Evolutionary conservation across 1,140 invertebrate species (phyloP), one percentile per base, ranked within the genome.

Genomic region (Dreissena rostriformis): DNA sequence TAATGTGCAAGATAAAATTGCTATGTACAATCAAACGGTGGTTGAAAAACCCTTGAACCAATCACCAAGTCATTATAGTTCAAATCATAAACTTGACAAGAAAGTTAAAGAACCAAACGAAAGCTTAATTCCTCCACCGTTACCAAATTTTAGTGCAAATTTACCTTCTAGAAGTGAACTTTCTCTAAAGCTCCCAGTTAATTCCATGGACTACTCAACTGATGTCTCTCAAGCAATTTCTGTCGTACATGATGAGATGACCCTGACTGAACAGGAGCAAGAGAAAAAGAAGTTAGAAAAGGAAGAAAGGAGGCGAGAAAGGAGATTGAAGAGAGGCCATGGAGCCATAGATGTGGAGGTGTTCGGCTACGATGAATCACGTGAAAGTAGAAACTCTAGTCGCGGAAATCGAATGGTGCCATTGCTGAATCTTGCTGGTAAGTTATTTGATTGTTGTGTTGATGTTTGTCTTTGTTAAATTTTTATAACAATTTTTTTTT

Each of bases 341-440:
- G 84, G 76, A 49, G 83, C 76, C 26, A 85, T 85, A 55, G 84
- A 85, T 68, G 77, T 85, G 6, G 84, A 85, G 28, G 84, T 85
- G 61, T 85, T 85, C 80, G 76, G 84, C 24, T 80, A 75, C 70
- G 84, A 85, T 22, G 84, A 85, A 49, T 67, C 55, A 10, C 67
- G 77, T 61, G 72, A 80, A 24, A 80, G 84, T 29, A 29, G 84
- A 17, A 85, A 74, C 57, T 79, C 77, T 22, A 85, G 84, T 75
- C 39, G 84, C 17, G 72, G 61, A 14, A 67, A 53, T 73, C 49
- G 72, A 29, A 19, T 73, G 63, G 72, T 85, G 61, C 84, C 84
- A 26, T n/a, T 78, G 71, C 77, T 85, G 14, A 80, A 85, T 66
- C 70, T 85, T 28, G 82, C 53, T 51, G 74, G 74, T 78, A 78